phyloP scores from a whole-genome alignment of 2,888 invertebrate genomes.

The Erebia aethiops region DNA sequence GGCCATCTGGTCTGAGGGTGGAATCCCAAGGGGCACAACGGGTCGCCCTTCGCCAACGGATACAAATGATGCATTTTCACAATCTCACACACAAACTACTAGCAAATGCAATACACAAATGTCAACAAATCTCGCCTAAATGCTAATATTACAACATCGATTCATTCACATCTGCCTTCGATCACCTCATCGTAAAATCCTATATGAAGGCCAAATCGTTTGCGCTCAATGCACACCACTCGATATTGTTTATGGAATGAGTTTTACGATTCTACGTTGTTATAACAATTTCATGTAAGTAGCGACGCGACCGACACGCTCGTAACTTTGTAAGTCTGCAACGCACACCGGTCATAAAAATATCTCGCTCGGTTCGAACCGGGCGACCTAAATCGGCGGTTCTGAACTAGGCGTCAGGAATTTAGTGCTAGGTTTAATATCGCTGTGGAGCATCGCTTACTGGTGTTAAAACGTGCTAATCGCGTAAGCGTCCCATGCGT shows the following conservation, averaged over 20 bases:
- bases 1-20: slow-evolving; percentile 98
- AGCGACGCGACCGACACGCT: slow-evolving; percentile 67
- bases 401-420: slow-evolving; percentile 52
- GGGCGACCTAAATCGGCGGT: slow-evolving; percentile 80
- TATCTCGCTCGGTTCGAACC: slow-evolving; percentile 78
- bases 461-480: slow-evolving; percentile 40
- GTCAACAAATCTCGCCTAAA: slow-evolving; percentile 67
- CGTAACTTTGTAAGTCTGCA: slow-evolving; percentile 73
- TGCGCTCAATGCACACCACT: slow-evolving; percentile 44
- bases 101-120: slow-evolving; percentile 76
- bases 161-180: slow-evolving; percentile 54
- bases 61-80: slow-evolving; percentile 88
- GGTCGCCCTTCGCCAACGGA: slow-evolving; percentile 92
- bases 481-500: slow-evolving; percentile 37
- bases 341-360: slow-evolving; percentile 79
- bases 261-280: slow-evolving; percentile 73
- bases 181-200: slow-evolving; percentile 43
- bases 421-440: slow-evolving; percentile 48
- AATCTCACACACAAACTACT: slow-evolving; percentile 50
- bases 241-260: slow-evolving; percentile 76
- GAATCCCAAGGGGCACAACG: slow-evolving; percentile 95
- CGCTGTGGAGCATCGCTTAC: slow-evolving; percentile 35
- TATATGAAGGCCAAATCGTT: slow-evolving; percentile 36
- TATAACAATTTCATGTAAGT: slow-evolving; percentile 72
- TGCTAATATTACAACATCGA: slow-evolving; percentile 56